A percentile compares a stretch with the other conserved stretches of the same genome.
Conservation (phyloP, 2,888 invertebrate genomes). For the Hypolimnas misippus region DNA sequence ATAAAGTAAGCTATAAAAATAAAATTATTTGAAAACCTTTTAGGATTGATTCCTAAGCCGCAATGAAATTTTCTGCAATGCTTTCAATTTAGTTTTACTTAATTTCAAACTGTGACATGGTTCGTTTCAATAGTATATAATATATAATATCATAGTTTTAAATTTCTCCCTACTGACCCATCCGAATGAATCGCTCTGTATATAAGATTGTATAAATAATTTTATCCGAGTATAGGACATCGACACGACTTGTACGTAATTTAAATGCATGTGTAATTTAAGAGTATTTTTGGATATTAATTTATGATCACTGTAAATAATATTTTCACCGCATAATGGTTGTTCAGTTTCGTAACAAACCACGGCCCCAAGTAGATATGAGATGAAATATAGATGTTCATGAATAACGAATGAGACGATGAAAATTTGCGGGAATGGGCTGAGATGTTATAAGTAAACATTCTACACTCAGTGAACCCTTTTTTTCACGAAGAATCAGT, state of each 20-base stretch:
- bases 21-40: too few species aligned
- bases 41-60: too few species aligned
- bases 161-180: too few species aligned
- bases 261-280: not conserved
- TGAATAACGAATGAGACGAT: slow-evolving; percentile 38
- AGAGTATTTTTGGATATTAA: not conserved
- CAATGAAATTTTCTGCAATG: too few species aligned
- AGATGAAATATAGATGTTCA: slow-evolving; percentile 38
- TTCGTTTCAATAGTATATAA: too few species aligned
- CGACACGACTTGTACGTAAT: not conserved
- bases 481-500: slow-evolving; percentile 40
- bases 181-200: too few species aligned
- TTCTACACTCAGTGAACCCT: slow-evolving; percentile 44
- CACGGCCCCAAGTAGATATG: slow-evolving; percentile 25
- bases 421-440: slow-evolving; percentile 32
- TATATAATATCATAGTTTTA: too few species aligned
- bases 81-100: too few species aligned
- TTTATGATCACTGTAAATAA: slow-evolving; percentile 12
- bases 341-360: slow-evolving; percentile 24
- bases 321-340: slow-evolving; percentile 24
- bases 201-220: not conserved
- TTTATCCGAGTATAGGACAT: not conserved
- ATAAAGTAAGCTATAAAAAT: too few species aligned
- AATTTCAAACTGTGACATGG: too few species aligned
- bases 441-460: slow-evolving; percentile 52